Percentiles rank a stretch among this genome's conserved stretches.
phyloP scores from a whole-genome alignment of 2,113 vertebrate species.

The Alligator mississippiensis region DNA sequence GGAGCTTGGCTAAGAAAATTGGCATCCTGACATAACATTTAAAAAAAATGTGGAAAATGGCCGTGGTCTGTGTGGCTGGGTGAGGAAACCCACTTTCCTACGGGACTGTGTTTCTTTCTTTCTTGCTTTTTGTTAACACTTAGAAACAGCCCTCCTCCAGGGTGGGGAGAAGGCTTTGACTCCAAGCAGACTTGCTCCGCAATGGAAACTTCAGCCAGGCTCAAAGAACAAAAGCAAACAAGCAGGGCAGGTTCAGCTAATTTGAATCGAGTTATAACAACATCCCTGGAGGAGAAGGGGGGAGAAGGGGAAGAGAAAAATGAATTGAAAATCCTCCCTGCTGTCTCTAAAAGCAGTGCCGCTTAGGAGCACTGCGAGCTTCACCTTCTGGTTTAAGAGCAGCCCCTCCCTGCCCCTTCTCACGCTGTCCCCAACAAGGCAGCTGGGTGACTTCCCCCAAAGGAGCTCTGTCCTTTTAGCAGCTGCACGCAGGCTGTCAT shows the following conservation, averaged over 20 bases:
- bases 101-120: not conserved
- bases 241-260: not conserved
- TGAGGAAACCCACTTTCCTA: not conserved
- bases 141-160: not conserved
- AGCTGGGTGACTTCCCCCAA: slow-evolving; percentile 62
- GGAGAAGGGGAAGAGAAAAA: not conserved
- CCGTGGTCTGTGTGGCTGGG: not conserved
- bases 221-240: not conserved
- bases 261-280: not conserved
- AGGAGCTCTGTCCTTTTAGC: slow-evolving; percentile 59
- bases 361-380: not conserved
- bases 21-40: slow-evolving; percentile 31
- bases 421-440: slow-evolving; percentile 59
- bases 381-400: slow-evolving; percentile 41
- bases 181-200: not conserved
- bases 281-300: not conserved
- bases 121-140: not conserved
- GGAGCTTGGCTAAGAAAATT: slow-evolving; percentile 22
- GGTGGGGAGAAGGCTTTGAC: not conserved
- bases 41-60: not conserved
- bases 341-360: not conserved
- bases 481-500: slow-evolving; percentile 52
- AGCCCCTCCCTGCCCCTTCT: slow-evolving; percentile 51
- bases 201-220: not conserved
- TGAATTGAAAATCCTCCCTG: not conserved